Evolutionary conservation across 1,140 invertebrate species (phyloP).

Genomic region (Bactericera cockerelli): DNA sequence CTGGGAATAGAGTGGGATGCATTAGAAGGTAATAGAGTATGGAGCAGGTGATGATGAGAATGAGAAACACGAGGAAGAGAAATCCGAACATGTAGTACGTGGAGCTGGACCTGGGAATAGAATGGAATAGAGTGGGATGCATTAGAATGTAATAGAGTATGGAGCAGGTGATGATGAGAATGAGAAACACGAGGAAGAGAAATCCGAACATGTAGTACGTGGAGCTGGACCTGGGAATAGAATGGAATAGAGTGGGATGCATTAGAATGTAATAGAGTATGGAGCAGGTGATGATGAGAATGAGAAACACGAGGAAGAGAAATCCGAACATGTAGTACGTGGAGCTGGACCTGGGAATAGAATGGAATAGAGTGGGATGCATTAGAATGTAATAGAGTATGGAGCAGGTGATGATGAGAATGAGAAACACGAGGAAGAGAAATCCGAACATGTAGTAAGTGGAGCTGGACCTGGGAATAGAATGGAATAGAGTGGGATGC

Average conservation of each 20-base stretch:
- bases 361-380: constrained; percentile 15
- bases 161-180: constrained; percentile 96
- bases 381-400: constrained; percentile 19
- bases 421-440: constrained; percentile 92
- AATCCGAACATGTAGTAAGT: constrained; percentile 99
- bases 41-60: constrained; percentile 96
- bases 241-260: no score
- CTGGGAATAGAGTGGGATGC: no score
- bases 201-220: constrained; percentile 99
- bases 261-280: no score
- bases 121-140: constrained; percentile 15
- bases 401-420: constrained; percentile 96
- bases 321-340: constrained; percentile 99
- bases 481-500: constrained; percentile 15
- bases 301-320: constrained; percentile 92
- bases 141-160: constrained; percentile 19
- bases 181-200: constrained; percentile 92
- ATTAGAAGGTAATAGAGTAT: no score
- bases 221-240: constrained; percentile 77
- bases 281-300: constrained; percentile 96
- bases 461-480: constrained; percentile 69
- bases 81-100: constrained; percentile 99
- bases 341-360: constrained; percentile 59
- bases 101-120: constrained; percentile 59
- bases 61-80: constrained; percentile 92